Evolutionary conservation across 2,113 vertebrate genomes (phyloP), one percentile per base, ranked within the genome.

Genomic region (Dolichallabes microphthalmus): DNA sequence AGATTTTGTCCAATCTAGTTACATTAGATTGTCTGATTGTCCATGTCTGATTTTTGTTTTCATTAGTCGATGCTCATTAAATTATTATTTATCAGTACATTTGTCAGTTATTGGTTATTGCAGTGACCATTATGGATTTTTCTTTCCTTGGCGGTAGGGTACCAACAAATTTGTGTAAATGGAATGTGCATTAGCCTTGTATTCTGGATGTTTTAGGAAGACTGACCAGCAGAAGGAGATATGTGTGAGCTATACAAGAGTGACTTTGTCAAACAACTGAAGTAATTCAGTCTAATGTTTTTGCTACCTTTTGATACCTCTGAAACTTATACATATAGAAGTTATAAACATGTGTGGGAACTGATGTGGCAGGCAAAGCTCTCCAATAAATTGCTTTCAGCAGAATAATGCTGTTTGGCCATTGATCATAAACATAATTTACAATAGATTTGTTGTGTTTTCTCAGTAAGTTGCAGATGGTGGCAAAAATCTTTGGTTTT

Each of bases 261-360:
- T 92, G 91, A 93, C n/a, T 11, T 50, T n/a, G 32, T 66, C n/a
- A 66, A 61, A 71, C 53, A 85, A 73, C 66, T 80, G 66, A 80
- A 80, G 61, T 32, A 74, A 85, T 55, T 85, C 52, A 73, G 64
- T 94, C 92, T 94, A 94, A 94, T 93, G 94, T 93, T 94, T 94
- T 93, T 94, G 93, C 92, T 93, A 92, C 93, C 90, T 94, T 94
- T 94, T 94, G 92, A 94, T 94, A 94, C 92, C 92, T 94, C 92
- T 93, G 92, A 93, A 94, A 57, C 20, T 19, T 12, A 9, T 30
- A 52, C n/a, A 52, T 27, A 35, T 50, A n/a, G 52, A 75, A 52
- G 45, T 52, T 52, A 52, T 30, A 77, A 55, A 55, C 35, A n/a
- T n/a, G 17, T 78, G n/a, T 20, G 9, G 30, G 14, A 76, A n/a